phyloP scores from a whole-genome alignment of 2,888 invertebrate species.

The Molorchus minor region DNA sequence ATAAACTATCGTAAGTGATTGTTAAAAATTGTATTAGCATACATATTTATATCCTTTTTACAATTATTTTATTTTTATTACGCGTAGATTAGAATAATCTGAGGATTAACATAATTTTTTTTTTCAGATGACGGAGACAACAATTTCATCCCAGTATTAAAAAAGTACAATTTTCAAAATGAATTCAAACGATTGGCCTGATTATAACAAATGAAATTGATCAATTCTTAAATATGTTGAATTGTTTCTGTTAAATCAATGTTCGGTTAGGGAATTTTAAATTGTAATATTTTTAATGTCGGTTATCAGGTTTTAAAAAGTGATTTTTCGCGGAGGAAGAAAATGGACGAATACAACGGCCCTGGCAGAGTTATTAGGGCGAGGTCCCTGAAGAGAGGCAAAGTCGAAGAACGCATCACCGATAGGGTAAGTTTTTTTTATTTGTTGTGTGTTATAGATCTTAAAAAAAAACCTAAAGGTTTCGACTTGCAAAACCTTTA shows the following conservation, averaged over 20 bases:
- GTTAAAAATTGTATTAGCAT: too few relatives aligned
- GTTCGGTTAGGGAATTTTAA: slow-evolving; percentile 14
- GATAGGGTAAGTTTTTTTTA: slow-evolving; percentile 74
- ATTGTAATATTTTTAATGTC: slow-evolving; percentile 5
- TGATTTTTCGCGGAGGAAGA: neutral
- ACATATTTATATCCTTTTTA: too few relatives aligned
- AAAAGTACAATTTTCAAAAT: neutral
- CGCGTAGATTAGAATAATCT: neutral
- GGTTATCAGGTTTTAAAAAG: slow-evolving; percentile 2
- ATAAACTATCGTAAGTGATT: too few relatives aligned
- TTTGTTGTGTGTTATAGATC: too few relatives aligned
- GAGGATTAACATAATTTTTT: neutral
- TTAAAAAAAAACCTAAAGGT: too few relatives aligned
- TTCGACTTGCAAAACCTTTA: too few relatives aligned
- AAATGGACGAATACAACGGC: slow-evolving; percentile 47
- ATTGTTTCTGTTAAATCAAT: slow-evolving; percentile 1
- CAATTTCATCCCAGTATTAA: neutral
- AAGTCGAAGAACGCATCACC: slow-evolving; percentile 78
- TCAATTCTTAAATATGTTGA: neutral
- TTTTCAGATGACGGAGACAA: slow-evolving; percentile 20
- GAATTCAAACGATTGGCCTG: neutral
- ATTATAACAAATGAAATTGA: slow-evolving; percentile 1
- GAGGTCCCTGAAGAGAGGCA: slow-evolving; percentile 81
- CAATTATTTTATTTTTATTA: neutral
- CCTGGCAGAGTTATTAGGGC: slow-evolving; percentile 72